phyloP scores from a whole-genome alignment of 1,140 invertebrate species.

The Colletes gigas region DNA sequence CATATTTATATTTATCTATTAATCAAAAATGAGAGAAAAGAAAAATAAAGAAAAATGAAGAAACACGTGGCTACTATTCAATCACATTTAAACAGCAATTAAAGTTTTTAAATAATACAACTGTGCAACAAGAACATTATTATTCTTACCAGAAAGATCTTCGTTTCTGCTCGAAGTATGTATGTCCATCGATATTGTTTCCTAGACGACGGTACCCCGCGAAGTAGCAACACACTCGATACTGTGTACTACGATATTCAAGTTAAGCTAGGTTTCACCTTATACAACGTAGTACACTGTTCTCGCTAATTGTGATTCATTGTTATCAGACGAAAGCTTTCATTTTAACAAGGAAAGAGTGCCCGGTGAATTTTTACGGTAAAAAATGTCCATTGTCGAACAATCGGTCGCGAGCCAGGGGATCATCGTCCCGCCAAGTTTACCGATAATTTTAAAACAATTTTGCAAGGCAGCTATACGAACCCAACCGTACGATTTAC shows the following conservation, averaged over 20 bases:
- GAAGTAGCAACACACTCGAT: conserved; percentile 24
- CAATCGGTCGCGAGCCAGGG: conserved; percentile 72
- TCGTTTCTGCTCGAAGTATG: background rate
- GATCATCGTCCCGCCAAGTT: conserved; percentile 88
- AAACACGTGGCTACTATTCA: no score
- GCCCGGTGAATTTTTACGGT: background rate
- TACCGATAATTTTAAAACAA: conserved; percentile 92
- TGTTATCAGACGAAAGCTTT: background rate
- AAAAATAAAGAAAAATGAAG: no score
- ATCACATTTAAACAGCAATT: no score
- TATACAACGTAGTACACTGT: background rate
- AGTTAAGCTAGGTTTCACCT: background rate
- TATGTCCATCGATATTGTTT: conserved; percentile 31
- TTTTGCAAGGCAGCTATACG: conserved; percentile 95
- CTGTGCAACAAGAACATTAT: background rate
- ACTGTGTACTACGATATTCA: conserved; percentile 4
- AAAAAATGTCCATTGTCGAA: conserved; percentile 49
- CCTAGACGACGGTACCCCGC: conserved; percentile 32
- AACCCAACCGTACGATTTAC: conserved; percentile 92
- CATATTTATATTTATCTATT: no score
- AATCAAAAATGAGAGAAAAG: no score
- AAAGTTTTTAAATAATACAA: no score
- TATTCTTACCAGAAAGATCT: conserved; percentile 24
- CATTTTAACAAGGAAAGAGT: no score
- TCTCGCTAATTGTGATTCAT: background rate